phyloP scores from a whole-genome alignment of 2,113 vertebrate genomes.

The Accipiter cooperii region DNA sequence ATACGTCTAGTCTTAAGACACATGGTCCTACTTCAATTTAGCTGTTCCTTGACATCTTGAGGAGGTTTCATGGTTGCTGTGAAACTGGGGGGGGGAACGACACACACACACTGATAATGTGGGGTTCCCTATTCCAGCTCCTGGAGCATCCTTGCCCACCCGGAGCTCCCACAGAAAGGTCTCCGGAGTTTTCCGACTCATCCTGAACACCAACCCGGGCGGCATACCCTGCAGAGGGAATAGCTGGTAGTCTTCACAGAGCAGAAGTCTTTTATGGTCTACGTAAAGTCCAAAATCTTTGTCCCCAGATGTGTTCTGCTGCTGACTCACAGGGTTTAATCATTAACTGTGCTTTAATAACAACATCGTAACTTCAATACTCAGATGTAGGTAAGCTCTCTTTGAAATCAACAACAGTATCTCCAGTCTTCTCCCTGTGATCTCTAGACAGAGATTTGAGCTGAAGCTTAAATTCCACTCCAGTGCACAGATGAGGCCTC shows the following conservation, averaged over 20 bases:
- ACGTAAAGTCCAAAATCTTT: background rate
- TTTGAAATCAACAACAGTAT: background rate
- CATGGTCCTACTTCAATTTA: fast-evolving
- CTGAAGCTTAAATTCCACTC: background rate
- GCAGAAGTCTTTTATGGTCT: background rate
- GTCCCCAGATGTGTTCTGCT: background rate
- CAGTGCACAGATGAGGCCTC: background rate
- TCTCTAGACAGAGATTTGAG: background rate
- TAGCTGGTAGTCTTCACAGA: too few relatives aligned
- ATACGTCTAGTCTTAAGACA: background rate
- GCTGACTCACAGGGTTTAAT: background rate
- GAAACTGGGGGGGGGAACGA: background rate
- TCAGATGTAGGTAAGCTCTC: background rate
- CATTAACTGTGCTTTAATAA: background rate
- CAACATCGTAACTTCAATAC: background rate
- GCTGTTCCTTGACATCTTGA: background rate
- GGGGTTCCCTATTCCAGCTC: background rate
- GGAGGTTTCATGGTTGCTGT: background rate
- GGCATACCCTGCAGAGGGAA: background rate
- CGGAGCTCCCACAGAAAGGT: background rate
- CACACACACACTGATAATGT: background rate
- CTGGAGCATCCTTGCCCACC: background rate
- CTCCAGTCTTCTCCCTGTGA: background rate
- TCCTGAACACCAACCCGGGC: background rate
- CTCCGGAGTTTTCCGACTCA: background rate